phyloP scores from a whole-genome alignment of 35 echinoderm and acorn worm genomes.

The Anneissia japonica region DNA sequence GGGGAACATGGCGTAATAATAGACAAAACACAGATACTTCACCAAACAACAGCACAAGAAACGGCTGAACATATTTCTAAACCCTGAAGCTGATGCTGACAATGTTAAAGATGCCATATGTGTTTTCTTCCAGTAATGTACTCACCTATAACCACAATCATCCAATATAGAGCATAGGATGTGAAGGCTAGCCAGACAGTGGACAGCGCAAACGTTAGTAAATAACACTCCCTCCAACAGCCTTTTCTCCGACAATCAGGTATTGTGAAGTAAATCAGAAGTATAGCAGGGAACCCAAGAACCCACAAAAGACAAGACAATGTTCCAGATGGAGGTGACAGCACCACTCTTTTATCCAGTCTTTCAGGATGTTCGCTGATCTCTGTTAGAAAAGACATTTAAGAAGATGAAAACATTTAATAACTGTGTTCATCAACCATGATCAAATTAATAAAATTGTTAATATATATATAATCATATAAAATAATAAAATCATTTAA shows the following conservation, averaged over 20 bases:
- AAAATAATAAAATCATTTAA: too few species aligned
- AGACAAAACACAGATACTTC: background rate
- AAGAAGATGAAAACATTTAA: too few species aligned
- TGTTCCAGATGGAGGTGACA: conserved; percentile 10
- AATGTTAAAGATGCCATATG: background rate
- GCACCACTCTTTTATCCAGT: background rate
- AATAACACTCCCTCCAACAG: conserved; percentile 35
- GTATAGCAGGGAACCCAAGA: conserved; percentile 40
- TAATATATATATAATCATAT: too few species aligned
- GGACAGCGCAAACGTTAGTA: conserved; percentile 44
- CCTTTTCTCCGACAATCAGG: conserved; percentile 46
- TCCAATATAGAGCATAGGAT: conserved; percentile 64
- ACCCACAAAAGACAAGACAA: conserved; percentile 27
- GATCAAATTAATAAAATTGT: too few species aligned
- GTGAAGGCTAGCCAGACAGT: conserved; percentile 41
- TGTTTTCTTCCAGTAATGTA: background rate
- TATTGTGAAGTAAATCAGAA: conserved; percentile 8
- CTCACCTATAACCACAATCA: conserved; percentile 72
- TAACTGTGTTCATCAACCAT: too few species aligned
- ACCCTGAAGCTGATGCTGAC: background rate
- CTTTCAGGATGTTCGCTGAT: background rate
- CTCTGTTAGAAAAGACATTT: too few species aligned
- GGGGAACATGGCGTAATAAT: background rate
- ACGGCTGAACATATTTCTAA: background rate
- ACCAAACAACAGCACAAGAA: too few species aligned